Base-by-base conservation (phyloP, 2,113 vertebrate genomes). In the Gavia stellata region DNA sequence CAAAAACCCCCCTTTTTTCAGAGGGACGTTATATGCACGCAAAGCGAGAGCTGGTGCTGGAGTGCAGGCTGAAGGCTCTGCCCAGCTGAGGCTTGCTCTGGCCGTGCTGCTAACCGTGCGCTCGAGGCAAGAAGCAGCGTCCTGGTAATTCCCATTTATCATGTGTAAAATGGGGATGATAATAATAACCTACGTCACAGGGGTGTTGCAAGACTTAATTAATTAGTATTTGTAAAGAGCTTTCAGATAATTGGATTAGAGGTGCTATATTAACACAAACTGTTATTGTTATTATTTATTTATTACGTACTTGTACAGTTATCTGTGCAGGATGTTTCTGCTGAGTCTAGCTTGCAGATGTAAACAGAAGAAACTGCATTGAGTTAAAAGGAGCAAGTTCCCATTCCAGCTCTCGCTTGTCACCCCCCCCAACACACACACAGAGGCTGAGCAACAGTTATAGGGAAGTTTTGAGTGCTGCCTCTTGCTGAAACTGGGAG, bases 221-320 rank as follows among this genome's bases (percentile, higher is more conserved):
- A 96, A 97, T 97, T 97, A 97, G 84, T 96, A 94, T 97, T 97
- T 97, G 96, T 87, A 88, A 97, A 96, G 93, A 95, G 93, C 92
- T 96, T 96, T 94, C 90, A 94, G 96, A 93, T 97, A 97, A 97
- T 97, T 97, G 94, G 96, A 95, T 97, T 97, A 97, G 92, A 96
- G 96, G 93, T 97, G 92, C 92, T 96, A 65, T 95, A 96, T 96
- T 96, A 96, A 95, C 92, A 91, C 85, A 93, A 96, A 97, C 84
- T 53, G 92, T 96, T 96, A 96, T 93, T 96, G 96, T 97, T 96
- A 96, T 96, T 97, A 96, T 96, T 97, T 96, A 96, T 96, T 96
- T 97, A 95, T 96, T 96, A 93, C n/a, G 66, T 45, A 88, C 74
- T 95, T 52, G 53, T 36, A 20, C 90, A 77, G 92, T 94, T 96